phyloP scores from a whole-genome alignment of 2,113 vertebrate species.

The Embiotoca jacksoni region DNA sequence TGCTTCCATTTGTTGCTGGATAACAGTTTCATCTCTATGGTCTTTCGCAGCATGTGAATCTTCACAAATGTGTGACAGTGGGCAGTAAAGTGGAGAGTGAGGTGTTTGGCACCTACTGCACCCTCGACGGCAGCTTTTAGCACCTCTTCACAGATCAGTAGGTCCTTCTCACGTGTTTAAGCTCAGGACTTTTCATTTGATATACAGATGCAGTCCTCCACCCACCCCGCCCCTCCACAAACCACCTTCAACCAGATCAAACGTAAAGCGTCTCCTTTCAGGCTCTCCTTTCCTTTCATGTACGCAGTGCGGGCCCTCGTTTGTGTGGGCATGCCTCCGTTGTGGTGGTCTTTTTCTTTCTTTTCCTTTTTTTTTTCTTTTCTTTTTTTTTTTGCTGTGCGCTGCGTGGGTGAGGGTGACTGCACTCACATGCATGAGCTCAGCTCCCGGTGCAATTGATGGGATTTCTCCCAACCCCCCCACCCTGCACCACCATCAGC shows the following conservation, averaged over 20 bases:
- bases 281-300: constrained; percentile 70
- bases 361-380: not conserved
- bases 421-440: constrained; percentile 55
- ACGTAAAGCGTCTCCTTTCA: constrained; percentile 64
- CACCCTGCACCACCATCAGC: constrained; percentile 64
- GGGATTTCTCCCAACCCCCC: constrained; percentile 37
- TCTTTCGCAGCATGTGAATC: constrained; percentile 33
- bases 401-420: constrained; percentile 49
- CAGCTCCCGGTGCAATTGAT: constrained; percentile 53
- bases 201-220: constrained; percentile 57
- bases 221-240: constrained; percentile 43
- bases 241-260: constrained; percentile 72
- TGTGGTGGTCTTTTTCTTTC: constrained; percentile 44
- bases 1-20: constrained; percentile 50
- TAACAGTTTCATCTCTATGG: constrained; percentile 15
- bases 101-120: constrained; percentile 71
- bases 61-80: constrained; percentile 47
- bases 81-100: constrained; percentile 61
- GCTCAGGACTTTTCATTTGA: constrained; percentile 71
- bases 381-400: constrained; percentile 24
- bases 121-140: constrained; percentile 67
- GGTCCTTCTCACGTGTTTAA: constrained; percentile 66
- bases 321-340: constrained; percentile 32
- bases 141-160: constrained; percentile 54
- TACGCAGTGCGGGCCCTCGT: constrained; percentile 24